Evolutionary conservation across 2,113 vertebrate species (phyloP).

Genomic region (Tupaia chinensis): DNA sequence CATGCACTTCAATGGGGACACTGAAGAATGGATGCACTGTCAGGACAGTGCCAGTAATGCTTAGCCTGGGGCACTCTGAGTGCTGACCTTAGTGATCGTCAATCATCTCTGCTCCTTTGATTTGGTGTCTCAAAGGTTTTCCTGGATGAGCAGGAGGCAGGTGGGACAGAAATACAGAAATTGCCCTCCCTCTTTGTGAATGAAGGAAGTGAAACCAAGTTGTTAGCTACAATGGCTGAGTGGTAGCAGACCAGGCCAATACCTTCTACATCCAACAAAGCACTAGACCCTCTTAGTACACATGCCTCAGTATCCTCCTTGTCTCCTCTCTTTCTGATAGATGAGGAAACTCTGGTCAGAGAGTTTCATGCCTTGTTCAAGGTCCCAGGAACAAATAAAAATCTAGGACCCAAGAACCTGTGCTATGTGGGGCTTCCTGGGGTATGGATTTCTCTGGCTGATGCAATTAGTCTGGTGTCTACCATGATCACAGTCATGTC

Average conservation of each 20-base stretch:
- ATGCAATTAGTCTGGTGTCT: background rate
- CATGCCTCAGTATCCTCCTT: background rate
- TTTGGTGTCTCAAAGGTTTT: background rate
- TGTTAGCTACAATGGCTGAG: background rate
- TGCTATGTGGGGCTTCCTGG: background rate
- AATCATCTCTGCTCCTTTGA: background rate
- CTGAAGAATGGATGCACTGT: background rate
- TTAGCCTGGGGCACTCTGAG: background rate
- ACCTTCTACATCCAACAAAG: background rate
- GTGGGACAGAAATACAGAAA: background rate
- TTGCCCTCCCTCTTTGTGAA: background rate
- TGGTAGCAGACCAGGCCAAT: background rate
- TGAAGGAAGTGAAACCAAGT: background rate
- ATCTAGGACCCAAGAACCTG: background rate
- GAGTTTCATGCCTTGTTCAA: background rate
- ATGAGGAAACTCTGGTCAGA: background rate
- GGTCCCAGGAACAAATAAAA: background rate
- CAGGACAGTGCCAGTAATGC: background rate
- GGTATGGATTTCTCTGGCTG: background rate
- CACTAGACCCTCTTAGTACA: background rate
- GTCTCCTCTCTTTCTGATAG: background rate
- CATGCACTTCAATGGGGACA: background rate
- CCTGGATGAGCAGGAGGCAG: background rate
- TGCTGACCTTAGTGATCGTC: background rate
- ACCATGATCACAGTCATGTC: background rate